phyloP scores from a whole-genome alignment of 2,888 invertebrate genomes.

The Cantharis rufa region DNA sequence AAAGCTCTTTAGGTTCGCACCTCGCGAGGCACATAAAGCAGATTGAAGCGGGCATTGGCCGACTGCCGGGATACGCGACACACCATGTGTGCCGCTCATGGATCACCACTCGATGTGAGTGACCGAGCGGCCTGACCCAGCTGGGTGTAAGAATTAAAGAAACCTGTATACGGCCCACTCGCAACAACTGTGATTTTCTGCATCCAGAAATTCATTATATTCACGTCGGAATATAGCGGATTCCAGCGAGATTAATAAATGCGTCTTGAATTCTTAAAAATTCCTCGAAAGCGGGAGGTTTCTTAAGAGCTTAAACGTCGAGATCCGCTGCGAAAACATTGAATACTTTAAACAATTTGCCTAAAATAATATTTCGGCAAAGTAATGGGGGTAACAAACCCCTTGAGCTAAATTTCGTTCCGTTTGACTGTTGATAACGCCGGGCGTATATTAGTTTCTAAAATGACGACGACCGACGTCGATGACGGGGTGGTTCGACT shows the following conservation, averaged over 20 bases:
- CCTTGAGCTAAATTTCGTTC: slow-evolving; percentile 28
- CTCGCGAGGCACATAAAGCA: slow-evolving; percentile 39
- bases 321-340: slow-evolving; percentile 13
- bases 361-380: slow-evolving; percentile 26
- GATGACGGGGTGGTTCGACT: slow-evolving; percentile 17
- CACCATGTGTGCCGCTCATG: slow-evolving; percentile 32
- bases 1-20: slow-evolving; percentile 36
- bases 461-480: slow-evolving; percentile 13
- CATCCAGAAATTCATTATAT: slow-evolving; percentile 9
- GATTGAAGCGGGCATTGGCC: slow-evolving; percentile 41
- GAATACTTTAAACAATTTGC: slow-evolving; percentile 19
- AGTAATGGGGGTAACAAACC: slow-evolving; percentile 16
- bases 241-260: slow-evolving; percentile 1
- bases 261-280: background rate
- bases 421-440: slow-evolving; percentile 27
- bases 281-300: background rate
- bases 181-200: slow-evolving; percentile 12
- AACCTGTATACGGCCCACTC: slow-evolving; percentile 39
- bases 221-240: background rate
- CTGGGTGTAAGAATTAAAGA: slow-evolving; percentile 25
- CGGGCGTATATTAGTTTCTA: slow-evolving; percentile 28
- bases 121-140: slow-evolving; percentile 40
- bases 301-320: slow-evolving; percentile 1
- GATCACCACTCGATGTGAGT: slow-evolving; percentile 37
- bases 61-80: slow-evolving; percentile 40